Evolutionary conservation across 2,888 invertebrate species (phyloP), one percentile per base, ranked within the genome.

Genomic region (Eurytoma adleriae): DNA sequence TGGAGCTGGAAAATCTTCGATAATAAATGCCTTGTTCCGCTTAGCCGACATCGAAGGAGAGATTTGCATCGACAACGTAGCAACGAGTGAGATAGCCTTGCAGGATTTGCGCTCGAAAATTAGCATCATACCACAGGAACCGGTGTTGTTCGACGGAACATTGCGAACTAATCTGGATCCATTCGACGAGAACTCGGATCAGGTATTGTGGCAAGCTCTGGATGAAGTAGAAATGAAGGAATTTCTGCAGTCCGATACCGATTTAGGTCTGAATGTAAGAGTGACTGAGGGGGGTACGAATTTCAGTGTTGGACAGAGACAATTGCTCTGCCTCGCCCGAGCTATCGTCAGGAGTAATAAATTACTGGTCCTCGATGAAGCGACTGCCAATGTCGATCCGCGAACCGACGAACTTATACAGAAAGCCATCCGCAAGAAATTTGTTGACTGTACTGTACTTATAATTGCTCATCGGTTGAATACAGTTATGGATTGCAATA

Each of bases 251-350:
- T 86, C 91, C 83, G 90, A 92, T 0, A 61, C 91, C 83, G 90
- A 92, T 0, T 68, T 69, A 48, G 92, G 93, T 56, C 89, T 96
- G 52, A 94, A 95, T 85, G 93, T 93, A 82, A 92, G 93, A 89
- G 95, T 95, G 79, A 94, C 95, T 91, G 96, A 96, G 86, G 95
- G 95, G 2, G 96, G 96, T 0, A 92, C 93, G 0, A 96, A 96
- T 90, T 96, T 97, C 89, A 97, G 97, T 79, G 95, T 97, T 13
- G 98, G 98, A 0, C 97, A 98, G 90, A 92, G 97, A n/a, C 98
- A 98, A 90, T 91, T 98, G 74, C 94, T 98, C 64, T 98, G 98
- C 89, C 92, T 98, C 81, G 97, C 97, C 0, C 93, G 98, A 56
- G 97, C 98, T 59, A 95, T 98, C 84, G 91, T 98, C n/a, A 93